Conservation (phyloP, 92 coral and sea anemone genomes). For the Phenganax marumi region DNA sequence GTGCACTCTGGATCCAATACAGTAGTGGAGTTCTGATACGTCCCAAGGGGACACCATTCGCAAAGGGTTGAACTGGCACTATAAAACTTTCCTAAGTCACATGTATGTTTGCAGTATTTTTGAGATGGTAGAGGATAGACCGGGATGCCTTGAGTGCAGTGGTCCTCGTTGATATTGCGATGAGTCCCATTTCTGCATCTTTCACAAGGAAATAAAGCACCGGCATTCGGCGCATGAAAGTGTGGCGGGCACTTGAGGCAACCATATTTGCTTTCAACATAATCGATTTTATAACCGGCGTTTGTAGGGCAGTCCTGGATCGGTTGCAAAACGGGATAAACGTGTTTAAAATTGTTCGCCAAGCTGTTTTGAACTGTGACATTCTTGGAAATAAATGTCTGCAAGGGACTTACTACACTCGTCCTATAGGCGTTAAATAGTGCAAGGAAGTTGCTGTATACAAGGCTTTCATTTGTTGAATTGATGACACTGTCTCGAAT, state of each 20-base stretch:
- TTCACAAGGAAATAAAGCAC: background rate
- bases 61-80: constrained; percentile 15
- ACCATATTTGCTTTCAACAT: background rate
- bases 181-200: constrained; percentile 21
- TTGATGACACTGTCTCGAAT: constrained; percentile 7
- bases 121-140: constrained; percentile 16
- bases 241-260: constrained; percentile 15
- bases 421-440: background rate
- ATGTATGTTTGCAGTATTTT: constrained; percentile 33
- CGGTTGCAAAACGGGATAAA: background rate
- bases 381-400: constrained; percentile 1
- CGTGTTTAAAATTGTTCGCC: background rate
- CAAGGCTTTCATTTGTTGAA: constrained; percentile 6
- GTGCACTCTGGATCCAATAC: constrained; percentile 18
- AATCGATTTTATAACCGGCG: background rate
- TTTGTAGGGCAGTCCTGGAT: constrained; percentile 1
- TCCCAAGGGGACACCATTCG: constrained; percentile 47
- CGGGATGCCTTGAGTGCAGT: background rate
- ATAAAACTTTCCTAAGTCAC: constrained; percentile 11
- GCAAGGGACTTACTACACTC: background rate
- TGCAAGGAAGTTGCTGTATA: background rate
- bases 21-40: constrained; percentile 28
- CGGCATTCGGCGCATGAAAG: background rate
- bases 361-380: background rate
- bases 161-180: background rate